Evolutionary conservation across 1,140 invertebrate genomes (phyloP), one percentile per base, ranked within the genome.

Genomic region (Musca vetustissima): DNA sequence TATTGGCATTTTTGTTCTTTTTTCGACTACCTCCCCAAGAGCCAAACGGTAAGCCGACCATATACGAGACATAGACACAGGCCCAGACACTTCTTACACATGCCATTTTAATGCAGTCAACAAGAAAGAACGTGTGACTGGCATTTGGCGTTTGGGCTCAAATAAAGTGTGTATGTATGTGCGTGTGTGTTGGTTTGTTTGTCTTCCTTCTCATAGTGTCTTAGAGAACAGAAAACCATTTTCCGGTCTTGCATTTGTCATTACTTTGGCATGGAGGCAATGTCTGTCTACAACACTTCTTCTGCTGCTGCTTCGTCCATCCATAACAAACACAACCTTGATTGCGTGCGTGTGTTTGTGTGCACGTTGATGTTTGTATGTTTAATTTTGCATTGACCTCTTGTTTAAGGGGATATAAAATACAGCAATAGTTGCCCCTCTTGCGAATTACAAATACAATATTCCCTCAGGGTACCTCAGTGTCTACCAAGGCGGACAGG

Each of bases 181-280:
- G 4, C 13, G 36, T 43, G 28, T 32, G 28, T 32, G n/a, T n/a
- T n/a, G n/a, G n/a, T n/a, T n/a, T n/a, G 28, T 32, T 32, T 32
- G 28, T 32, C 28, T 32, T 32, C 28, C 36, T 43, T 13, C 36
- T 11, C 8, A 4, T 28, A 28, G 36, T 43, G 6, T 43, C 11
- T 43, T 7, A 3, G 4, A 32, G 28, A 32, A 43, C 36, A 43
- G 36, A 36, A 61, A 36, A 32, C 57, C 36, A 61, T 61, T 61
- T 61, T 61, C 57, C 57, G 57, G 57, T 61, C 57, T 28, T 61
- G 57, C 57, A 61, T 61, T 61, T 61, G 57, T 61, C 57, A 61
- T 61, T 61, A 32, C n/a, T 61, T n/a, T 61, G 6, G 6, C 36
- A 43, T 43, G 36, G 11, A 43, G 36, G 36, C 36, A 43, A 43